These are phyloP conservation scores for Danaus plexippus DNA, from an alignment of 1,140 invertebrate genomes.

Conservation along the genomic window DNA sequence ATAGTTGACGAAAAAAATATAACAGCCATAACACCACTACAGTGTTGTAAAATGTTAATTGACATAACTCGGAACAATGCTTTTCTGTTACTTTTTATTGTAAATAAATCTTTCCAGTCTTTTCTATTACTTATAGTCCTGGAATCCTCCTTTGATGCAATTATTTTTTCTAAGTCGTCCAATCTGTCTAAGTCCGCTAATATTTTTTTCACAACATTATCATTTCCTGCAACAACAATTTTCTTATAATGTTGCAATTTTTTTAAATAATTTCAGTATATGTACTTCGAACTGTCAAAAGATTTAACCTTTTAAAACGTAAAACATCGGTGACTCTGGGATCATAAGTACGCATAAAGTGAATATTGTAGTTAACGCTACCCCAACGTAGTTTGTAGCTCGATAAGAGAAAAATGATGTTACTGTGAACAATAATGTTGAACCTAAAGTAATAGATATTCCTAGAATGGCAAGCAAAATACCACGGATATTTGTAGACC, in stretches of 20 bases:
- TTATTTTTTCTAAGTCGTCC: constrained; percentile 23
- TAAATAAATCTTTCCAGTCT: constrained; percentile 29
- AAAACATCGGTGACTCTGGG: constrained; percentile 41
- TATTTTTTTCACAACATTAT: constrained; percentile 14
- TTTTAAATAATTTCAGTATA: constrained; percentile 3
- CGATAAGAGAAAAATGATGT: constrained; percentile 5
- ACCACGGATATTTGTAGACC: constrained; percentile 31
- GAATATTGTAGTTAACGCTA: constrained; percentile 21
- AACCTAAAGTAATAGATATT: constrained; percentile 25
- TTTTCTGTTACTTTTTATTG: constrained; percentile 25
- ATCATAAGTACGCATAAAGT: constrained; percentile 22
- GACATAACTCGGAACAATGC: constrained; percentile 25
- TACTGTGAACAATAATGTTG: constrained; percentile 4
- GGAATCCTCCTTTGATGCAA: constrained; percentile 16
- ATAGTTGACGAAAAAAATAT: constrained; percentile 70
- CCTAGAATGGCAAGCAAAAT: constrained; percentile 32
- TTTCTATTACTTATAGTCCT: constrained; percentile 8
- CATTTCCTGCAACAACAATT: constrained; percentile 20
- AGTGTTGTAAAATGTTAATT: constrained; percentile 47
- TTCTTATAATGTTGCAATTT: background rate
- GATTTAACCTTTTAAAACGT: constrained; percentile 35
- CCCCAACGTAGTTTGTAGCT: constrained; percentile 21
- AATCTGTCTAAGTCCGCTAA: constrained; percentile 20
- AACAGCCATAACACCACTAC: constrained; percentile 55
- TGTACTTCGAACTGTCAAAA: constrained; percentile 1